Conservation (phyloP, 2,888 invertebrate species). For the Corythucha ciliata region DNA sequence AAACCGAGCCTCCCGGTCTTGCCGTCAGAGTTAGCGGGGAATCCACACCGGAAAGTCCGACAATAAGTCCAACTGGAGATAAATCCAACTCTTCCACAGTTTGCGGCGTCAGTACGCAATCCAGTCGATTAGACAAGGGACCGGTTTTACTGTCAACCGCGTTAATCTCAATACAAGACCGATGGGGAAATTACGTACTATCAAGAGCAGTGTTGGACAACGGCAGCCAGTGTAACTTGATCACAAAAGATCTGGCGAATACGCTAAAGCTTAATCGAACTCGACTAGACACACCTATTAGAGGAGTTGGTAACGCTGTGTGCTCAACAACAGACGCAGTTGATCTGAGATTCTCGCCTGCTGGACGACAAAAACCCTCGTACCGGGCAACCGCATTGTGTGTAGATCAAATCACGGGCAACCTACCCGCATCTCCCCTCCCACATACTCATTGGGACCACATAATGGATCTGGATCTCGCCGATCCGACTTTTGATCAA, state of each 20-base stretch:
- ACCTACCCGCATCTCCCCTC: conserved; percentile 1
- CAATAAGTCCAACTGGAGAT: too few relatives aligned
- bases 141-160: conserved; percentile 14
- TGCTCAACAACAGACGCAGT: too few relatives aligned
- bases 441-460: background rate
- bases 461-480: background rate
- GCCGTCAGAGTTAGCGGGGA: too few relatives aligned
- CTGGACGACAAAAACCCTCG: too few relatives aligned
- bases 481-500: conserved; percentile 7
- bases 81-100: too few relatives aligned
- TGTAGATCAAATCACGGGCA: conserved; percentile 10
- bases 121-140: too few relatives aligned
- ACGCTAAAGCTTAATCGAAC: conserved; percentile 3
- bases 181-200: conserved; percentile 8
- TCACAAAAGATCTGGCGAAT: conserved; percentile 11
- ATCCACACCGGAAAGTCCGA: too few relatives aligned
- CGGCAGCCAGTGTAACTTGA: conserved; percentile 15
- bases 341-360: too few relatives aligned
- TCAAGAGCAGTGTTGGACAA: conserved; percentile 14
- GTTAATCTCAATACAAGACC: conserved; percentile 4
- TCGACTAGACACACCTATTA: background rate
- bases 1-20: too few relatives aligned
- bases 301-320: conserved; percentile 4
- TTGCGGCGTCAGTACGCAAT: too few relatives aligned
- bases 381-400: too few relatives aligned